Base-by-base conservation (phyloP, 2,888 invertebrate genomes). In the Drosophila picticornis region DNA sequence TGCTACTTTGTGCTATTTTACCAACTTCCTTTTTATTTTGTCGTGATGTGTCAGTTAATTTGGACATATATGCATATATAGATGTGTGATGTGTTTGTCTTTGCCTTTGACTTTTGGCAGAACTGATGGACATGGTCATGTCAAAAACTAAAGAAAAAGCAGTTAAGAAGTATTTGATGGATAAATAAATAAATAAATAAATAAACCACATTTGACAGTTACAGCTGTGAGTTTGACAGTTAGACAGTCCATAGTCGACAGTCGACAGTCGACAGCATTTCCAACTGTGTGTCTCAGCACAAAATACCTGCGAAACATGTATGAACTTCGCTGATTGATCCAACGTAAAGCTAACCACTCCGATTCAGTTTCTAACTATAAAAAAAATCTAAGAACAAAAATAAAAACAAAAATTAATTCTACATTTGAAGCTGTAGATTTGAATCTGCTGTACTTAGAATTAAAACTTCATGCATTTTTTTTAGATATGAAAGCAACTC, bases 161-260 rank as follows among this genome's bases (percentile, higher is more conserved):
- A 67, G 73, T 76, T 82, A 73, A 71, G 77, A 62, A 63, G 73
- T 57, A 72, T 46, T 46, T 78, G 83, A 77, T 83, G 79, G 77
- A 88, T 83, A 84, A 86, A 86, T 90, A 81, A 81, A 74, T 65
- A 74, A 53, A 57, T 22, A 46, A 53, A 57, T 25, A 46, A 25
- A 27, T 60, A 69, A 70, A 66, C 77, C 64, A 56, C 68, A 62
- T 86, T 86, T 87, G 87, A 90, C 90, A 88, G 90, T 66, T 73
- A 73, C 66, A 59, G 56, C 59, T 56, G 29, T 43, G 53, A 68
- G 60, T 86, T 75, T 86, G 86, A 90, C 90, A 90, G 77, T 77
- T 83, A 59, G 85, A 83, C 78, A 46, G 46, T 40, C 40, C 10
- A n/a, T 19, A n/a, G n/a, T 38, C 38, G 85, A 83, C 78, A 46